Percentiles rank a stretch among this genome's conserved stretches.
These are phyloP conservation scores for Lasaia peninsularis DNA, from an alignment of 1,140 invertebrate species.

Conservation along the genomic window DNA sequence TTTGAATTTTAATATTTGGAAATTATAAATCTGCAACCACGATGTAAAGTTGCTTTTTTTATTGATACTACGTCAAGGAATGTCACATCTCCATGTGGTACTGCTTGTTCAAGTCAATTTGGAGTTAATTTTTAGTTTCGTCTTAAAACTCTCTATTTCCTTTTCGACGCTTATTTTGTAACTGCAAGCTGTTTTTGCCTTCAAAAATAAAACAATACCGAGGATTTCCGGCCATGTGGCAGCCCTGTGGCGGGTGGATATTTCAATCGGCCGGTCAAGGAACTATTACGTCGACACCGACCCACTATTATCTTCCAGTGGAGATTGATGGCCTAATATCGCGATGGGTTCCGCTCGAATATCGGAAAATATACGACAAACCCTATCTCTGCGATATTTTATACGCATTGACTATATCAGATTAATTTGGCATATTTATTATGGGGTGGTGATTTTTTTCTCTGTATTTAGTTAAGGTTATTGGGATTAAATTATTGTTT, in stretches of 20 bases:
- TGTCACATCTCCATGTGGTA: no score
- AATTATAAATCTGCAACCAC: no score
- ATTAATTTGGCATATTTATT: no score
- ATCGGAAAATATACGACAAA: constrained; percentile 39
- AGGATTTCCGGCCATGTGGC: background rate
- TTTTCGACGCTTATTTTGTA: no score
- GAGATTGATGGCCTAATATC: constrained; percentile 64
- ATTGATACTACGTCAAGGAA: no score
- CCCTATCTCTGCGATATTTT: constrained; percentile 9
- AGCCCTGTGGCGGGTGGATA: constrained; percentile 33
- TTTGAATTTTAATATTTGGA: no score
- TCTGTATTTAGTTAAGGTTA: background rate
- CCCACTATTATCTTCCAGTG: constrained; percentile 45
- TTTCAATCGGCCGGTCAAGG: constrained; percentile 58
- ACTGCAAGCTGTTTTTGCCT: no score
- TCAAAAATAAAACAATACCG: no score
- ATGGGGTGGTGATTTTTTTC: background rate
- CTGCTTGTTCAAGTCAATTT: no score
- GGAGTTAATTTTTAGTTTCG: no score
- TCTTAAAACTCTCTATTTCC: no score
- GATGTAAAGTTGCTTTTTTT: no score
- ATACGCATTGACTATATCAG: constrained; percentile 2
- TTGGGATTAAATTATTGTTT: background rate
- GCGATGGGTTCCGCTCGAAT: constrained; percentile 36
- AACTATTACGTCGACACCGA: constrained; percentile 53